These are phyloP conservation scores for Setipinna tenuifilis DNA, from an alignment of 2,797 vertebrate species.

Conservation along the genomic window DNA sequence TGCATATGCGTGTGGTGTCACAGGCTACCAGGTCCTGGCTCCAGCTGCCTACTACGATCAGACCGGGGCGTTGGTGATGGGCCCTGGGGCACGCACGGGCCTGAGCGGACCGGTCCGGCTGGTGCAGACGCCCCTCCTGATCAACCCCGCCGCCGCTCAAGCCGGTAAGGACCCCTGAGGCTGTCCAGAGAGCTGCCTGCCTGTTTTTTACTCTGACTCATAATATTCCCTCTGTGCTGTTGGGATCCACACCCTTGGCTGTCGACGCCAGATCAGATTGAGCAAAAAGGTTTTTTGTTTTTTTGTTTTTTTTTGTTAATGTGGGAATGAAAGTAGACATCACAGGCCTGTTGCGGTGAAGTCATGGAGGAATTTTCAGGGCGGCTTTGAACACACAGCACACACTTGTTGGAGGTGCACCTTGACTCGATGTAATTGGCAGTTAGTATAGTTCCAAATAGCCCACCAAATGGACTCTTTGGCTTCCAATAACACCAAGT, in stretches of 20 bases:
- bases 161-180: constrained; percentile 79
- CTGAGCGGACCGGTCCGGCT: constrained; percentile 91
- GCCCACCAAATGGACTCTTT: not conserved
- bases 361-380: not conserved
- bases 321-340: not conserved
- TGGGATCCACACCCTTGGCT: not conserved
- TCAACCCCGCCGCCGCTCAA: constrained; percentile 94
- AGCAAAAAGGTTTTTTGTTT: not conserved
- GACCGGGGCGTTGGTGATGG: constrained; percentile 93
- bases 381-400: not conserved
- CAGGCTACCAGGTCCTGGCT: constrained; percentile 95
- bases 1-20: not conserved
- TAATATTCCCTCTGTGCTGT: not conserved
- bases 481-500: not conserved
- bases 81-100: constrained; percentile 89
- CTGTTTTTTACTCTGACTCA: not conserved
- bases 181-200: not conserved
- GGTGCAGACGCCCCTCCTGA: constrained; percentile 93
- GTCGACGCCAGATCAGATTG: not conserved
- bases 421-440: not conserved
- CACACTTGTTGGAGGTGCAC: not conserved
- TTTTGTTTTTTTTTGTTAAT: not conserved
- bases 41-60: constrained; percentile 98
- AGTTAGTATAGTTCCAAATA: not conserved
- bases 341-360: not conserved